Conservation (phyloP, 2,797 vertebrate genomes). For the Arnoldichthys spilopterus region DNA sequence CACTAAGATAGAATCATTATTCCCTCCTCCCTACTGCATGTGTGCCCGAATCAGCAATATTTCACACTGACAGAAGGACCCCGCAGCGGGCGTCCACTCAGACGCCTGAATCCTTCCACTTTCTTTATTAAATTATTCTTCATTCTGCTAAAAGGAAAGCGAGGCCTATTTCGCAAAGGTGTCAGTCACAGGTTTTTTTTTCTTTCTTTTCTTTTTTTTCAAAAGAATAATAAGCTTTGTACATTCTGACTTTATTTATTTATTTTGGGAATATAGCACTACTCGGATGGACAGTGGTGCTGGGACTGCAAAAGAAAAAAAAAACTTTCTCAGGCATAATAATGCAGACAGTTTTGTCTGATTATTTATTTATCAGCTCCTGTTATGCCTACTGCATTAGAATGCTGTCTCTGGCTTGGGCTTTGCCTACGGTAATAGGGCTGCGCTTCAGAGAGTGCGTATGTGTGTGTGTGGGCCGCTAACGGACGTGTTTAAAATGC, state of each 20-base stretch:
- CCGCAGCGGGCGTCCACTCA: slow-evolving; percentile 72
- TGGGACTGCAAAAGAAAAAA: slow-evolving; percentile 38
- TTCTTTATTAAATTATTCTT: slow-evolving; percentile 55
- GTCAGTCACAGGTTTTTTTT: not conserved
- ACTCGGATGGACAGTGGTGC: slow-evolving; percentile 12
- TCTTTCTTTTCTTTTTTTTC: not conserved
- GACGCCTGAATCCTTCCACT: slow-evolving; percentile 59
- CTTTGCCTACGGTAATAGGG: slow-evolving; percentile 59
- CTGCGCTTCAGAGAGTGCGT: slow-evolving; percentile 69
- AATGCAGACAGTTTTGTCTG: slow-evolving; percentile 54
- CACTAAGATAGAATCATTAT: slow-evolving; percentile 77
- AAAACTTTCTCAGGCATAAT: slow-evolving; percentile 43
- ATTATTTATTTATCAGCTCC: slow-evolving; percentile 64
- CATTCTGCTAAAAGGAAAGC: slow-evolving; percentile 53
- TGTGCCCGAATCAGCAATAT: slow-evolving; percentile 79
- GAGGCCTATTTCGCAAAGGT: slow-evolving; percentile 23
- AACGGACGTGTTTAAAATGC: slow-evolving; percentile 73
- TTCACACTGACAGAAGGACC: slow-evolving; percentile 82
- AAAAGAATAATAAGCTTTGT: slow-evolving; percentile 11
- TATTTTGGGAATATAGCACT: not conserved
- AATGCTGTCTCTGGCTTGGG: slow-evolving; percentile 65
- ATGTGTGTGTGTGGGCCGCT: slow-evolving; percentile 68
- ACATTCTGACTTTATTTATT: not conserved
- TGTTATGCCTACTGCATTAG: slow-evolving; percentile 70
- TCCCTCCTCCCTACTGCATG: slow-evolving; percentile 74